A percentile compares a stretch with the other conserved stretches of the same genome.
Conservation (phyloP, 1,140 invertebrate species). For the Asobara japonica region DNA sequence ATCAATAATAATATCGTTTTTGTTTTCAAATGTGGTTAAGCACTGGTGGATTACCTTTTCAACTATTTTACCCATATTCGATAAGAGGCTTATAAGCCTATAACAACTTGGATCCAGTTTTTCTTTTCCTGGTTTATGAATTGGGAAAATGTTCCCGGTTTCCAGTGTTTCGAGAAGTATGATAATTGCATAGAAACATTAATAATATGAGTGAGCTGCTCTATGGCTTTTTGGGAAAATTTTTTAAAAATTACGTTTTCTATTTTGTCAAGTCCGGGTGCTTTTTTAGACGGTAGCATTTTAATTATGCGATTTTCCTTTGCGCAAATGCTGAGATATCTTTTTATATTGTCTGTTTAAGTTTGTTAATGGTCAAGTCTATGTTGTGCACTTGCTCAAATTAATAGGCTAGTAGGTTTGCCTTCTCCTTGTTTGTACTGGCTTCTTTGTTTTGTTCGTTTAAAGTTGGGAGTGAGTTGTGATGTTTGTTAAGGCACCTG, state of each 20-base stretch:
- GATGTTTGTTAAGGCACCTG: background rate
- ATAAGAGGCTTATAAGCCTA: background rate
- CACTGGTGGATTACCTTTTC: background rate
- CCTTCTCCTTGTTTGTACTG: background rate
- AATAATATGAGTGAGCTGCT: background rate
- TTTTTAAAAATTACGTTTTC: background rate
- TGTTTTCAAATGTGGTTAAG: background rate
- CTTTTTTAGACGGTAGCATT: background rate
- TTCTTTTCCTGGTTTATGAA: background rate
- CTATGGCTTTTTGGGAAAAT: background rate
- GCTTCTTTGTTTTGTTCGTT: background rate
- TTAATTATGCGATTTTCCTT: too few relatives aligned
- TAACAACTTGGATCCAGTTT: background rate
- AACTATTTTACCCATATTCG: background rate
- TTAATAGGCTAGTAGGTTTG: background rate
- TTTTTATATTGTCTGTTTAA: background rate
- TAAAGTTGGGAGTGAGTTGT: background rate
- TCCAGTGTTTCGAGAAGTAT: background rate
- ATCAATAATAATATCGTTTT: background rate
- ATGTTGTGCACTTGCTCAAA: constrained; percentile 7
- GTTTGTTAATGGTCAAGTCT: background rate
- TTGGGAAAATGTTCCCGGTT: background rate
- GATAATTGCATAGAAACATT: background rate
- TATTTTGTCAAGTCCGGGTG: background rate
- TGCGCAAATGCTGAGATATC: too few relatives aligned